A percentile compares a stretch with the other conserved stretches of the same genome.
phyloP scores from a whole-genome alignment of 1,140 invertebrate species.

The Notospermus geniculatus region DNA sequence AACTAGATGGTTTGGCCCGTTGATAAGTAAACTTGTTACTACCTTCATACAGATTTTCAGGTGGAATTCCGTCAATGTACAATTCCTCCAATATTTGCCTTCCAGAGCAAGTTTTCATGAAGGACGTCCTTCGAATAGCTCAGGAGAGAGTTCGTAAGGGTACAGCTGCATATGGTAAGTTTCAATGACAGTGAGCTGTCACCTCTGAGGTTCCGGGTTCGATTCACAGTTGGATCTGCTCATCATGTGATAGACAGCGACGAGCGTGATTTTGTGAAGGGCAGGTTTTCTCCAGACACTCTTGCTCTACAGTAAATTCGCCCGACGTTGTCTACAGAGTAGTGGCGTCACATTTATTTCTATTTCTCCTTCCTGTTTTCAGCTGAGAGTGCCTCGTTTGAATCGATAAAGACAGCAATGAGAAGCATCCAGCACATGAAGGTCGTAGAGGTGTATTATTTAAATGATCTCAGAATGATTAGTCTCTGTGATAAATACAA shows the following conservation, averaged over 20 bases:
- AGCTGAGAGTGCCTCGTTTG: conserved; percentile 80
- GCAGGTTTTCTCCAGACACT: not conserved
- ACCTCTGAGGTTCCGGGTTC: too few species aligned
- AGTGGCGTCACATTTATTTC: conserved; percentile 25
- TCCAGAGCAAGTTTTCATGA: conserved; percentile 68
- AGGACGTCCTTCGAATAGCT: conserved; percentile 33
- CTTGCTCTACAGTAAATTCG: not conserved
- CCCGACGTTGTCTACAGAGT: not conserved
- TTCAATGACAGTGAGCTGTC: conserved; percentile 2
- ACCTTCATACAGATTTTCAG: too few species aligned
- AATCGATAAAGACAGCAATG: conserved; percentile 77
- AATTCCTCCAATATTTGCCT: too few species aligned
- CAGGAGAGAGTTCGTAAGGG: conserved; percentile 32
- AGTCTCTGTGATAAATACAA: conserved; percentile 24
- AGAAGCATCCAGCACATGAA: conserved; percentile 75
- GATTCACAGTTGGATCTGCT: not conserved
- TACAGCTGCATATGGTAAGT: conserved; percentile 29
- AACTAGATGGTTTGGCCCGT: too few species aligned
- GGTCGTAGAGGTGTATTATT: conserved; percentile 67
- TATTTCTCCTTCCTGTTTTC: too few species aligned
- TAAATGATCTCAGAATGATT: conserved; percentile 29
- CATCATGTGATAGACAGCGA: not conserved
- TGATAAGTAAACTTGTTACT: too few species aligned
- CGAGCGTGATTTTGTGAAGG: not conserved
- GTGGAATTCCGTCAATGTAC: too few species aligned